Conservation (phyloP, 1,140 invertebrate species). For the Bombyx mandarina region DNA sequence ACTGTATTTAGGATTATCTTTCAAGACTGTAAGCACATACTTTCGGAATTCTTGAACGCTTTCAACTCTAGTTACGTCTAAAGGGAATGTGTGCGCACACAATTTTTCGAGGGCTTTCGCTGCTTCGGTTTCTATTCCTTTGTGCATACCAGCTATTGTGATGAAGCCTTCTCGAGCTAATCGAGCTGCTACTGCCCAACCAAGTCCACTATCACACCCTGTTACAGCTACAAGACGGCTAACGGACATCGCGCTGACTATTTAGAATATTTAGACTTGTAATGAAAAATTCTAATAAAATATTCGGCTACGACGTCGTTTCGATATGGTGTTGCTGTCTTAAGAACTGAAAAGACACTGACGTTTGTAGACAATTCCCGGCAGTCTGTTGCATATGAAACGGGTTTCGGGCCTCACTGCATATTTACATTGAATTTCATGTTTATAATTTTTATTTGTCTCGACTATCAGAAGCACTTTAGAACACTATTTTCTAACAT, state of each 20-base stretch:
- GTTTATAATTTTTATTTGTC: constrained; percentile 24
- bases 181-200: constrained; percentile 79
- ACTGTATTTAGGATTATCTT: constrained; percentile 67
- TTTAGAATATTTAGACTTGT: no score
- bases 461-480: constrained; percentile 2
- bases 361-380: constrained; percentile 19
- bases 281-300: no score
- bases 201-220: constrained; percentile 88
- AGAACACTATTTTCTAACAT: neutral
- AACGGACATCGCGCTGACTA: constrained; percentile 22
- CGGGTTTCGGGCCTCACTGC: constrained; percentile 51
- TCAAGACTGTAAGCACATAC: constrained; percentile 50
- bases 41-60: constrained; percentile 71
- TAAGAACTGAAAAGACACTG: constrained; percentile 24
- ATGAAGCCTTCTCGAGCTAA: constrained; percentile 73
- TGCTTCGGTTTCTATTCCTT: constrained; percentile 63
- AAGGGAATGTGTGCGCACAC: constrained; percentile 56
- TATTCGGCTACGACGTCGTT: no score
- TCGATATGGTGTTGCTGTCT: neutral
- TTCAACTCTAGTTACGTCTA: constrained; percentile 78
- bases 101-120: constrained; percentile 32
- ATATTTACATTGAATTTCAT: constrained; percentile 63
- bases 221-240: constrained; percentile 77
- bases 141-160: constrained; percentile 81
- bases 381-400: constrained; percentile 40